These are phyloP conservation scores for Nannoperca australis DNA, from an alignment of 2,797 vertebrate species.

Conservation along the genomic window DNA sequence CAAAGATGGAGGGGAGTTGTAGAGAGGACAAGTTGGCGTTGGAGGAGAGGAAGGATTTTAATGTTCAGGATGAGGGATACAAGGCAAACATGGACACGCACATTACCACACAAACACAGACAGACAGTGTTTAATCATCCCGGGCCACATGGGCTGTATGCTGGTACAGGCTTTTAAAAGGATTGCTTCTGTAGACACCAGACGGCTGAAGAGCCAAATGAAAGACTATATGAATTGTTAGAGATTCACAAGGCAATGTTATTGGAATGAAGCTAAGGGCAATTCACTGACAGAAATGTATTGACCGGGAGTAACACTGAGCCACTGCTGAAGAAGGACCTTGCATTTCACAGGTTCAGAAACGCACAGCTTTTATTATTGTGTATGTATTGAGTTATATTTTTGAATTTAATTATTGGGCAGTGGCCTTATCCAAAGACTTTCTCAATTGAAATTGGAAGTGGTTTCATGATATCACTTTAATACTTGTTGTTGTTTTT, in stretches of 20 bases:
- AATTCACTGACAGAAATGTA: conserved; percentile 26
- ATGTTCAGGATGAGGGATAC: conserved; percentile 36
- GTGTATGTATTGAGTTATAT: background rate
- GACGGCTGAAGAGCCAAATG: conserved; percentile 49
- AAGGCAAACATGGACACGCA: conserved; percentile 21
- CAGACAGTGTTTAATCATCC: conserved; percentile 62
- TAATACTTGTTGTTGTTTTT: background rate
- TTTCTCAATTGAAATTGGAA: background rate
- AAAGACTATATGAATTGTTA: conserved; percentile 48
- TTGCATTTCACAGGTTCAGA: conserved; percentile 37
- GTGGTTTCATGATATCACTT: background rate
- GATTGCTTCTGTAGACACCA: conserved; percentile 63
- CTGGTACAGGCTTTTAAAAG: conserved; percentile 63
- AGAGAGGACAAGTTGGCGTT: conserved; percentile 14
- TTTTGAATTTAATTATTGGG: conserved; percentile 18
- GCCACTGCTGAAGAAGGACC: conserved; percentile 14
- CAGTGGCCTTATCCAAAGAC: background rate
- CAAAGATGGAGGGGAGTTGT: background rate
- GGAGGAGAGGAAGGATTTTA: conserved; percentile 37
- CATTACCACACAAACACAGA: conserved; percentile 32
- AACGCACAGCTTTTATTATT: conserved; percentile 1
- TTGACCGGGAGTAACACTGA: conserved; percentile 8
- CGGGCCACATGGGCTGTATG: conserved; percentile 34
- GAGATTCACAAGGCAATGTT: conserved; percentile 44
- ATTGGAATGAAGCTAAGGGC: conserved; percentile 33